Base-by-base conservation (phyloP, 2,797 vertebrate species). In the Phoebastria nigripes region DNA sequence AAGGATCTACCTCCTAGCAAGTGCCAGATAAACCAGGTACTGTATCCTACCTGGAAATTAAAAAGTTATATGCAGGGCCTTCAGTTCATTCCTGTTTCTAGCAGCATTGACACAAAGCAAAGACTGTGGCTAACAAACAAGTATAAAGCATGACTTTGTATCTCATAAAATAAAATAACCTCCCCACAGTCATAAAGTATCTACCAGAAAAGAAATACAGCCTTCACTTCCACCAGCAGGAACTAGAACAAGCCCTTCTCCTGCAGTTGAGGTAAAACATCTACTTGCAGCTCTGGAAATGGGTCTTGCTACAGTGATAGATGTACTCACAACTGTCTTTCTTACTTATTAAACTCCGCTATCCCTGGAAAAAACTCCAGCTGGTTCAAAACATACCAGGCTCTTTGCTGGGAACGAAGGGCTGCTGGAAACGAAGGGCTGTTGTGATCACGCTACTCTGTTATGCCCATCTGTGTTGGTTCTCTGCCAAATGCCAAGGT, bases 1-100 rank as follows among this genome's bases (percentile, higher is more conserved):
- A 95, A 71, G 35, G 71, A 95, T 93, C 92, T 89, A 25, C 67
- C 74, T 90, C 44, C 81, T n/a, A 81, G 59, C 42, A 61, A 85
- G 55, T 18, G 9, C 55, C 52, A 51, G 83, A 61, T 82, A 92
- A 95, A 58, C 56, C 35, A 89, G 92, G 35, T 37, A 55, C 65
- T 37, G 21, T 89, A 46, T 39, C 35, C 28, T 66, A 39, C 63
- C 61, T 80, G 56, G 82, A 87, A 87, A 84, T 84, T 56, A 31
- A 25, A 20, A 78, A 86, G 29, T 63, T 82, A 13, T 5, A 4
- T 49, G 15, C 59, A 71, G 26, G 31, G 47, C 52, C 59, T 73
- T 82, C 20, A 42, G 41, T 82, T 47, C 42, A 46, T 74, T 82
- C 22, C 39, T 41, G 35, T 80, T 95, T 83, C 78, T 65, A 78